A percentile compares a stretch with the other conserved stretches of the same genome.
These are phyloP conservation scores for Eumerus sabulonum DNA, from an alignment of 2,888 invertebrate genomes.

Conservation along the genomic window DNA sequence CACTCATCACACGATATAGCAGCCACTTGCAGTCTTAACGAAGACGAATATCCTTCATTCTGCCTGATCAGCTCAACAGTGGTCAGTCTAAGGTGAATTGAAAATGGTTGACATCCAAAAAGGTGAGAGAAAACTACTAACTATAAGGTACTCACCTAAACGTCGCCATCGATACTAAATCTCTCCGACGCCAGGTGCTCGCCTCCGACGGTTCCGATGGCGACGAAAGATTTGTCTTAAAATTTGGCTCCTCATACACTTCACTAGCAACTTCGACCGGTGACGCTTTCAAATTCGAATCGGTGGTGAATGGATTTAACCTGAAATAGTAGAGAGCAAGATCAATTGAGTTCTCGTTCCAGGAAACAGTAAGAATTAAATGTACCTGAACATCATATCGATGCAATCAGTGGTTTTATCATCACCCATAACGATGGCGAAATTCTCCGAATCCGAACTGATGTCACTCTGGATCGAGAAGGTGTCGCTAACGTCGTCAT, in stretches of 20 bases:
- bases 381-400: conserved; percentile 84
- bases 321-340: conserved; percentile 71
- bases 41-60: conserved; percentile 84
- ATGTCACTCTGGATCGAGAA: conserved; percentile 89
- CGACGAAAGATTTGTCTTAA: conserved; percentile 84
- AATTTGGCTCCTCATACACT: conserved; percentile 85
- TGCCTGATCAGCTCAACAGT: conserved; percentile 87
- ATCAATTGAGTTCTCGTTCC: not conserved
- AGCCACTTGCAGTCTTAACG: conserved; percentile 85
- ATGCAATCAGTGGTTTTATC: conserved; percentile 84
- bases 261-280: conserved; percentile 91
- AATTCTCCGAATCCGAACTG: conserved; percentile 93
- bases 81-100: conserved; percentile 81
- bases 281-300: conserved; percentile 78
- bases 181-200: conserved; percentile 88
- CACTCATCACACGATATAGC: conserved; percentile 90
- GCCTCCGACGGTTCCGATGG: conserved; percentile 91
- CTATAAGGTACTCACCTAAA: conserved; percentile 78
- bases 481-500: conserved; percentile 87
- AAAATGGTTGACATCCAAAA: too few relatives aligned
- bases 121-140: not conserved
- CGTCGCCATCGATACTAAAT: conserved; percentile 83
- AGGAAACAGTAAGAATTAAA: not conserved
- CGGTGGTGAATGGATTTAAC: conserved; percentile 79
- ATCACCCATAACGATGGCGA: conserved; percentile 85